Evolutionary conservation across 1,140 invertebrate genomes (phyloP), one percentile per base, ranked within the genome.

Genomic region (Penaeus vannamei): DNA sequence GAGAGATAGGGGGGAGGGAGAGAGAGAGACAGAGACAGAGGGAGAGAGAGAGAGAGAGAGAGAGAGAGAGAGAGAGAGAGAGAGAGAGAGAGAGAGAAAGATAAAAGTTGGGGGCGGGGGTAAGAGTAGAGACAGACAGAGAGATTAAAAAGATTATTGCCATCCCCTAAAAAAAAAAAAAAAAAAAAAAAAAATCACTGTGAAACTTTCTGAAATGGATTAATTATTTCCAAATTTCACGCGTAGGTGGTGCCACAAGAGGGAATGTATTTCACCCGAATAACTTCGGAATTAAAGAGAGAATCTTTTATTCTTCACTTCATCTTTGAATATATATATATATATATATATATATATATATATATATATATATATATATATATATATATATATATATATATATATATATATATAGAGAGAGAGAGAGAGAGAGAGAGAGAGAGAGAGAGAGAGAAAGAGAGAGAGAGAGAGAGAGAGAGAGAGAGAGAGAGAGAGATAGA

Each of bases 21-120:
- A 72, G 0, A 72, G n/a, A 72, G 69, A 72, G 69, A 72, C 23
- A 72, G 69, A 72, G 69, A 72, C 23, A 72, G 69, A 72, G 69
- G 26, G 69, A 72, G 69, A 72, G 69, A 72, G 69, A 72, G 69
- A 72, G 69, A 72, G 69, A 72, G 69, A 72, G n/a, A 72, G 69
- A 72, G 66, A 72, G 66, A 72, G 66, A 72, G 66, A 72, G 66
- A 72, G 66, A 72, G 66, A 72, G 36, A 36, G 66, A 72, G 66
- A 72, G 66, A 72, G 66, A 72, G 66, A 72, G 20, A 72, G 66
- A 72, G 66, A 72, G 20, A 72, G 66, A 72, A 29, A 69, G 66
- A 69, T 8, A 19, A 29, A 69, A 10, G 29, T 23, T 29, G 66
- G 32, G 23, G 26, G 23, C 26, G 7, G 26, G 12, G 69, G 0